Base-by-base conservation (phyloP, 2,888 invertebrate genomes). In the Xestia ashworthii region DNA sequence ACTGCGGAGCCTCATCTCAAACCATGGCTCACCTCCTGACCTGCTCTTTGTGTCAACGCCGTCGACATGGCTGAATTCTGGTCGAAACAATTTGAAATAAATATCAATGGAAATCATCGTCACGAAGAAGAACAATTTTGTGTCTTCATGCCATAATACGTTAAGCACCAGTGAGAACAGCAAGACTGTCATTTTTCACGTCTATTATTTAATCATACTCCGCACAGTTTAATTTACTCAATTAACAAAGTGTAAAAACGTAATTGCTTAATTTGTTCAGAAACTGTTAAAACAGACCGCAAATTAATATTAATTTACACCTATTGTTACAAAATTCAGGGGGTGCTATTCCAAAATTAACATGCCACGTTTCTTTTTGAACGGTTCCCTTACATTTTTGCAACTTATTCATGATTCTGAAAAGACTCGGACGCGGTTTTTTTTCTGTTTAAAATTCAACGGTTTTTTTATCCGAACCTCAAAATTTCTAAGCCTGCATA, bases 401-500 rank as follows among this genome's bases (percentile, higher is more conserved):
- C 70, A 72, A 81, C 48, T 82, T 87, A 83, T 86, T 88, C 81
- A 86, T 88, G 74, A 89, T 78, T 77, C 22, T 76, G 68, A 16
- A 75, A 67, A 75, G 48, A 74, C 38, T 66, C 74, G 71, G 69
- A 71, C 62, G 73, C 19, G 53, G 55, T 60, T 79, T 82, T 75
- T 76, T 82, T 81, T 78, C 69, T 55, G 76, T 71, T 78, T 82
- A 83, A 88, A 81, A 84, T 86, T 86, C 84, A 86, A 80, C 71
- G 72, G 72, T 66, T 81, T 82, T 84, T 86, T 80, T 77, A 71
- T 81, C 69, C 58, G 69, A 3, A 16, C 69, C 48, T 55, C 53
- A 80, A 78, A 67, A 75, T 80, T 74, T 25, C 64, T 62, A 71
- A 82, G 73, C 74, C 89, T 86, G 71, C 84, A 86, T 88, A 88